These are phyloP conservation scores for Sporophila hypoxantha DNA, from an alignment of 2,113 vertebrate genomes.

Conservation along the genomic window DNA sequence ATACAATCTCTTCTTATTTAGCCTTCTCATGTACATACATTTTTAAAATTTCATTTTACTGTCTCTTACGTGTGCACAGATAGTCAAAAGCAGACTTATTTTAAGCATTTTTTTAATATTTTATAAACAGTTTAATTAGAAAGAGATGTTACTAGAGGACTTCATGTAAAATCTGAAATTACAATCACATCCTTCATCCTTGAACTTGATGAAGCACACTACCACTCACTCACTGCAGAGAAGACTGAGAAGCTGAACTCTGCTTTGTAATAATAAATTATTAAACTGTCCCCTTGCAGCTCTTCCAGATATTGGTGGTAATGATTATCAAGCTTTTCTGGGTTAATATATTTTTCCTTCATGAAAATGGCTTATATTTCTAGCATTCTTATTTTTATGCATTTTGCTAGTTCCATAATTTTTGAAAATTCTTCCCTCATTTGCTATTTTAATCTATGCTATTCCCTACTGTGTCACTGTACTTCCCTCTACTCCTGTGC, in stretches of 20 bases:
- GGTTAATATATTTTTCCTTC: neutral
- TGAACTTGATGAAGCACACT: neutral
- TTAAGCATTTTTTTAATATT: neutral
- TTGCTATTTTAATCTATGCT: slow-evolving; percentile 40
- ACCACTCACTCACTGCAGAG: neutral
- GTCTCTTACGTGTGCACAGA: neutral
- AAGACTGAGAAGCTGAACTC: neutral
- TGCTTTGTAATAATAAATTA: slow-evolving; percentile 2
- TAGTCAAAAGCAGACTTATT: neutral
- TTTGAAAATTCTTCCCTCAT: slow-evolving; percentile 12
- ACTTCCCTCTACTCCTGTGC: neutral
- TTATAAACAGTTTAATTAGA: neutral
- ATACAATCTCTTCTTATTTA: neutral
- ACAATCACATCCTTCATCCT: neutral
- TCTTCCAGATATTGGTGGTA: neutral
- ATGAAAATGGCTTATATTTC: neutral
- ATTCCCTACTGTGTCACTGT: slow-evolving; percentile 32
- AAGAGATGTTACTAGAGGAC: neutral
- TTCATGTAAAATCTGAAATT: neutral
- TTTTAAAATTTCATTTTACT: neutral
- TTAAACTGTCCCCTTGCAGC: neutral
- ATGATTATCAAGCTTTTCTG: neutral
- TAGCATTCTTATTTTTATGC: neutral
- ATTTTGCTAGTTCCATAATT: neutral
- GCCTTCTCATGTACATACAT: neutral